Evolutionary conservation across 2,888 invertebrate species (phyloP).

Genomic region (Apamea sordens): DNA sequence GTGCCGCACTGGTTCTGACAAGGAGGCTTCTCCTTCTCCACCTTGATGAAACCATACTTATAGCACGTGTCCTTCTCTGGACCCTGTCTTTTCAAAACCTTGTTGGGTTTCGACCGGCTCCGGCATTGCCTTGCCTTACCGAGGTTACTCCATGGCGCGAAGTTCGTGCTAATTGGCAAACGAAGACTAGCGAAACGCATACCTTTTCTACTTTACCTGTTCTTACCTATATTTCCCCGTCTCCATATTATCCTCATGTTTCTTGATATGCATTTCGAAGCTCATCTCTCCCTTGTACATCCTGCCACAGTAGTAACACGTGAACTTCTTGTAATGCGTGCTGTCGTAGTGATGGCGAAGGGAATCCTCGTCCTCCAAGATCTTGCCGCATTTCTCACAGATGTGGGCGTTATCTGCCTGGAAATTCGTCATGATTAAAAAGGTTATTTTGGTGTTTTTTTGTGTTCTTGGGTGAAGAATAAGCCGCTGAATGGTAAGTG

Average conservation of each 20-base stretch:
- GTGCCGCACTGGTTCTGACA: no score
- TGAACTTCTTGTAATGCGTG: conserved; percentile 80
- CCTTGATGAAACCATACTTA: no score
- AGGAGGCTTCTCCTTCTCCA: no score
- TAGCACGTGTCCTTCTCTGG: no score
- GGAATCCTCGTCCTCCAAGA: conserved; percentile 71
- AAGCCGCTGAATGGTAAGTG: neutral
- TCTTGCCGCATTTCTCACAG: conserved; percentile 82
- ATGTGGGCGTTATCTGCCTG: conserved; percentile 73
- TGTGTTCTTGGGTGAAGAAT: neutral
- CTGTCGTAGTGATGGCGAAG: conserved; percentile 76
- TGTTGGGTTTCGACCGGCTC: no score
- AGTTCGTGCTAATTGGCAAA: neutral
- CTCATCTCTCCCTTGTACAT: conserved; percentile 81
- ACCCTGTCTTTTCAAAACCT: no score
- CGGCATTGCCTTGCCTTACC: neutral
- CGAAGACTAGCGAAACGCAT: neutral
- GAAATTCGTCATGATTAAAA: neutral
- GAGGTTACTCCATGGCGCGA: neutral
- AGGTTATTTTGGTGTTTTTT: no score
- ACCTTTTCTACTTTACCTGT: neutral
- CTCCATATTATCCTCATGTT: conserved; percentile 78
- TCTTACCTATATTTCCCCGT: conserved; percentile 16
- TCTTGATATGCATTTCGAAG: conserved; percentile 82
- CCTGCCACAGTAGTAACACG: conserved; percentile 84